Conservation (phyloP, 2,888 invertebrate genomes). For the Lapara coniferarum region DNA sequence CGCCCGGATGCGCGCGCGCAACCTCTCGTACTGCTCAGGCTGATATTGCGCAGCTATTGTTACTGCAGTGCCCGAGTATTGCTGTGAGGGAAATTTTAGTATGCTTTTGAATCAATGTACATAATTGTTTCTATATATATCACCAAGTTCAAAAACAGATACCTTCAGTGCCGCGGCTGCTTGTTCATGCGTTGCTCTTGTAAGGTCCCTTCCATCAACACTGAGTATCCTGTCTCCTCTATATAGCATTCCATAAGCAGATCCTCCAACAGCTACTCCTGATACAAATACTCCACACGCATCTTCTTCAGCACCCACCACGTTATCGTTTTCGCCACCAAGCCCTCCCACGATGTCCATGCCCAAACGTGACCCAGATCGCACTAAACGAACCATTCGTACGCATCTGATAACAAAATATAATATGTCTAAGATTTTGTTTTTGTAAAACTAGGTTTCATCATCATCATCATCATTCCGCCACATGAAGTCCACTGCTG, state of each 20-base stretch:
- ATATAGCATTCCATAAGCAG: constrained; percentile 81
- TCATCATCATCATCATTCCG: too few species aligned
- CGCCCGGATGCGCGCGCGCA: constrained; percentile 78
- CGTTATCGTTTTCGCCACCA: constrained; percentile 68
- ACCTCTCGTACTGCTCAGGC: constrained; percentile 76
- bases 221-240: constrained; percentile 89
- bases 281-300: constrained; percentile 80
- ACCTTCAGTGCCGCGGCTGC: constrained; percentile 87
- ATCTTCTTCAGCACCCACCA: constrained; percentile 61
- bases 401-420: constrained; percentile 60
- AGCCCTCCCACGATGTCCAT: constrained; percentile 81
- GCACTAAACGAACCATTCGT: constrained; percentile 76
- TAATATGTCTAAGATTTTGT: too few species aligned
- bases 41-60: constrained; percentile 81
- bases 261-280: constrained; percentile 72
- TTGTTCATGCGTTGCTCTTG: constrained; percentile 89
- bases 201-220: constrained; percentile 89
- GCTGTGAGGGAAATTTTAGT: constrained; percentile 38
- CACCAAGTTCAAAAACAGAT: constrained; percentile 26
- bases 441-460: not conserved
- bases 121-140: not conserved
- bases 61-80: constrained; percentile 77
- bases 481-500: too few species aligned
- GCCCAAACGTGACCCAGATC: constrained; percentile 77
- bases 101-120: not conserved